Evolutionary conservation across 2,888 invertebrate genomes (phyloP).

Genomic region (Ischnura elegans): DNA sequence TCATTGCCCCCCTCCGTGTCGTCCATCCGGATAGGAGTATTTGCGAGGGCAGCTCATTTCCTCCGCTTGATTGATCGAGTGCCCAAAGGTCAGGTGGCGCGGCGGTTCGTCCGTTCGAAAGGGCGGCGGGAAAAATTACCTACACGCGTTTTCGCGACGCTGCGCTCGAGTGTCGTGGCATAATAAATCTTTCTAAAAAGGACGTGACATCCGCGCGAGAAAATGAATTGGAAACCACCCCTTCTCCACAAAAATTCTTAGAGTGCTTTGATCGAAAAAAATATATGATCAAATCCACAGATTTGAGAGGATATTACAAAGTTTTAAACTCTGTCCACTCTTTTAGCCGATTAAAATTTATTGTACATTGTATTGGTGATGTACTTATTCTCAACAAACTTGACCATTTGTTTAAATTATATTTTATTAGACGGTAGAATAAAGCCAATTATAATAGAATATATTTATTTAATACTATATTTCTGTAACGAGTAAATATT

Average conservation of each 20-base stretch:
- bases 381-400: no score
- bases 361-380: no score
- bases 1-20: neutral
- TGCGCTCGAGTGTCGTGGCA: neutral
- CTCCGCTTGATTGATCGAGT: slow-evolving; percentile 20
- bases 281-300: no score
- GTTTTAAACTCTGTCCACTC: no score
- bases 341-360: no score
- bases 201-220: neutral
- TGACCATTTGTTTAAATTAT: no score
- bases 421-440: no score
- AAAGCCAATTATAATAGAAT: no score
- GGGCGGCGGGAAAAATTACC: neutral
- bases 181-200: neutral
- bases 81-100: neutral
- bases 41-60: slow-evolving; percentile 18
- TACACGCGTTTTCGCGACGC: neutral
- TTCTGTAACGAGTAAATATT: no score
- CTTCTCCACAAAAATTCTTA: no score
- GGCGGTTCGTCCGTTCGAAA: neutral
- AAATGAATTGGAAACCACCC: neutral
- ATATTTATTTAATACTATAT: no score
- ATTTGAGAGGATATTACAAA: no score
- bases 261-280: neutral
- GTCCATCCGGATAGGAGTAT: neutral